phyloP scores from a whole-genome alignment of 2,888 invertebrate genomes.

The Acanthococcus lagerstroemiae region DNA sequence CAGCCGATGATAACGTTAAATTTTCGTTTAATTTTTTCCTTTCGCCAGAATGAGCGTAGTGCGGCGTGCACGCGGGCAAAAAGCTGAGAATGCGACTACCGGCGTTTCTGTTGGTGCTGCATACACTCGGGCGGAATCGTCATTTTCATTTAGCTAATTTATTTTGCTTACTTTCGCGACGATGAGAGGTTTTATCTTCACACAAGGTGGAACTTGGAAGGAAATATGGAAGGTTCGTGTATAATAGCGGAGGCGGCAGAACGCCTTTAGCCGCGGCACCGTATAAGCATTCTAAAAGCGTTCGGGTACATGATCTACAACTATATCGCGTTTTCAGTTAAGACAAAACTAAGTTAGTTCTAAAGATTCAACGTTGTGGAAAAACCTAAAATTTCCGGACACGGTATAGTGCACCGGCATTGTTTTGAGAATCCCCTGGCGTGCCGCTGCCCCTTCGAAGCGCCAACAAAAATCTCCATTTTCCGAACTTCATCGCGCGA shows the following conservation, averaged over 20 bases:
- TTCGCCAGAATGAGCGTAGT: background rate
- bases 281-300: constrained; percentile 19
- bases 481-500: constrained; percentile 15
- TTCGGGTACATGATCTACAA: constrained; percentile 24
- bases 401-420: constrained; percentile 27
- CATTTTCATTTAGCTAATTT: constrained; percentile 13
- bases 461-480: constrained; percentile 28
- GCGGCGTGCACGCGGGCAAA: background rate
- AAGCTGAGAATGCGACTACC: background rate
- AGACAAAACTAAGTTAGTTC: constrained; percentile 28
- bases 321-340: constrained; percentile 23
- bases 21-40: constrained; percentile 1
- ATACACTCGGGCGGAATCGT: constrained; percentile 1
- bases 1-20: background rate
- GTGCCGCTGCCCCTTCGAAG: constrained; percentile 16
- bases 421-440: constrained; percentile 18
- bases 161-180: constrained; percentile 18
- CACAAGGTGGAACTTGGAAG: constrained; percentile 29
- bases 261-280: background rate
- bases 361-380: constrained; percentile 30
- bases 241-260: constrained; percentile 11
- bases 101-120: background rate
- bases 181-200: constrained; percentile 23
- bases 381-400: constrained; percentile 30
- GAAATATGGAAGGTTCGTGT: constrained; percentile 9